phyloP scores from a whole-genome alignment of 2,888 invertebrate genomes.

The Oxycera nigricornis region DNA sequence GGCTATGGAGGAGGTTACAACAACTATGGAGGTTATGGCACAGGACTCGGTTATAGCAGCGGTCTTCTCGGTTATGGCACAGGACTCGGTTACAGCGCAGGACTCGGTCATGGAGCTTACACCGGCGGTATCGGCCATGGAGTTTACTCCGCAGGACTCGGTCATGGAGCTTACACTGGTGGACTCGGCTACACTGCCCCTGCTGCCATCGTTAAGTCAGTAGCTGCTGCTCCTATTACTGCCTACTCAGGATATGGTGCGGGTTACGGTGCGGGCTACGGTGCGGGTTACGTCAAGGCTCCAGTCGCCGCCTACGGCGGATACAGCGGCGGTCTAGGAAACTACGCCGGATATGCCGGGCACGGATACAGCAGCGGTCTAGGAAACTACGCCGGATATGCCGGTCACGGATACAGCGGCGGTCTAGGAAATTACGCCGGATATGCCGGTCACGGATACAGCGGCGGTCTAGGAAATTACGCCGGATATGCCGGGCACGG shows the following conservation, averaged over 20 bases:
- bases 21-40: too few relatives aligned
- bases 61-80: background rate
- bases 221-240: background rate
- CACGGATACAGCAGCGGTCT: conserved; percentile 3
- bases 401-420: conserved; percentile 3
- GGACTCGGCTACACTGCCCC: background rate
- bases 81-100: background rate
- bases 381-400: background rate
- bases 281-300: background rate
- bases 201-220: background rate
- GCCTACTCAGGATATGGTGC: conserved; percentile 28
- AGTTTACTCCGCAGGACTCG: background rate
- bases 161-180: background rate
- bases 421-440: background rate
- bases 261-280: conserved; percentile 22
- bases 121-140: background rate
- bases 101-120: background rate
- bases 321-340: background rate
- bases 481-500: background rate
- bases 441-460: conserved; percentile 21
- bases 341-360: background rate
- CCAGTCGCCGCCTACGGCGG: background rate
- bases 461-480: too few relatives aligned
- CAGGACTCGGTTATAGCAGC: background rate
- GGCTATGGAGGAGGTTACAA: background rate